Conservation (phyloP, 2,113 vertebrate genomes). For the Chiloscyllium plagiosum region DNA sequence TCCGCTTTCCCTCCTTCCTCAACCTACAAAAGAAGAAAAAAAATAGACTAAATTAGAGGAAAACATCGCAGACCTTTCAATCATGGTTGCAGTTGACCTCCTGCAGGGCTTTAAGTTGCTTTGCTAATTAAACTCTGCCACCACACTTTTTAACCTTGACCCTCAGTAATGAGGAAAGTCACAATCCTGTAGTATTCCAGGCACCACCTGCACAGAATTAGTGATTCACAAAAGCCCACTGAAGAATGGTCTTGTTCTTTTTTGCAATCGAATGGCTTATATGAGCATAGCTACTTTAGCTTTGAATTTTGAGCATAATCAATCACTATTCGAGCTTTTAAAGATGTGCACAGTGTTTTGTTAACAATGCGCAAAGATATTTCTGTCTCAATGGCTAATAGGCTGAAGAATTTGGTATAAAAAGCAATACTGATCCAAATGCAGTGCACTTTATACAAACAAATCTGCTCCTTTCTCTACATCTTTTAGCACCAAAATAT, state of each 20-base stretch:
- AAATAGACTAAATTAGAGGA: neutral
- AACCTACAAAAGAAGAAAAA: conserved; percentile 56
- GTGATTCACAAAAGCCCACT: neutral
- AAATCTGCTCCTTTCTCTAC: neutral
- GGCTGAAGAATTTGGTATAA: neutral
- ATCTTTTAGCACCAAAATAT: neutral
- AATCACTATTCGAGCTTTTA: neutral
- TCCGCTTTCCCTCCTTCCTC: conserved; percentile 78
- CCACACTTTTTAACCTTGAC: conserved; percentile 34
- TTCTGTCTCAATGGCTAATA: neutral
- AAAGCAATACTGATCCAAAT: neutral
- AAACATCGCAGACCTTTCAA: conserved; percentile 19
- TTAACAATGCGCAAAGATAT: neutral
- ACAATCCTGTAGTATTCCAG: conserved; percentile 8
- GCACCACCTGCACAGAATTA: conserved; percentile 36
- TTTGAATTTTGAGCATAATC: conserved; percentile 2
- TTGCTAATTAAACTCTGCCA: conserved; percentile 29
- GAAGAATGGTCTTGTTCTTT: neutral
- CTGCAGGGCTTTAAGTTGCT: conserved; percentile 17
- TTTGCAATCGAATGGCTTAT: neutral
- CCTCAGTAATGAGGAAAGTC: conserved; percentile 21
- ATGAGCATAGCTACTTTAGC: neutral
- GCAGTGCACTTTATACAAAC: neutral
- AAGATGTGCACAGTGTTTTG: neutral
- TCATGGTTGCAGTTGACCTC: conserved; percentile 26